A percentile compares a stretch with the other conserved stretches of the same genome.
Conservation (phyloP, 2,113 vertebrate genomes). For the Spheniscus mendiculus region DNA sequence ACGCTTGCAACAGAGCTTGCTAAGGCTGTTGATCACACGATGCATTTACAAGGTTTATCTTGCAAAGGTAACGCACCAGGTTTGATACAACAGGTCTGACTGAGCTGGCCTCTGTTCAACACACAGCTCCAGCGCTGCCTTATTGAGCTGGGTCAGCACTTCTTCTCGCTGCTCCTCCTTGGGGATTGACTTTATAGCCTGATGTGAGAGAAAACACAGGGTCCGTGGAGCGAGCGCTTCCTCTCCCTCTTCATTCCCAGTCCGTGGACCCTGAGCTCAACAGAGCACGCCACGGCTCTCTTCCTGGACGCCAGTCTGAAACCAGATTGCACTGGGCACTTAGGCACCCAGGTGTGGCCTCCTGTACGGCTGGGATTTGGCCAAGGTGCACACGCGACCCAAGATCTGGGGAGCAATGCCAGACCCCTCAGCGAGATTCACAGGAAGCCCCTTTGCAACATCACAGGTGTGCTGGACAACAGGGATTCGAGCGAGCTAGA, state of each 20-base stretch:
- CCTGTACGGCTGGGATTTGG: neutral
- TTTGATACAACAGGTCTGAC: constrained; percentile 57
- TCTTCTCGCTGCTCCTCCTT: constrained; percentile 68
- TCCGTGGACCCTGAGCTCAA: neutral
- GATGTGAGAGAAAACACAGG: neutral
- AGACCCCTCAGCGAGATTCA: neutral
- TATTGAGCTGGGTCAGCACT: constrained; percentile 77
- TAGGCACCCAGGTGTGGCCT: neutral
- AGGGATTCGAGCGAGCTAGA: neutral
- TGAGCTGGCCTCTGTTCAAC: constrained; percentile 39
- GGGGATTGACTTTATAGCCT: constrained; percentile 77
- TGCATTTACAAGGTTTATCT: neutral
- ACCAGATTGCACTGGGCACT: neutral
- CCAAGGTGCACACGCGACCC: neutral
- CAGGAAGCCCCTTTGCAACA: neutral
- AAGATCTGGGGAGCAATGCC: neutral
- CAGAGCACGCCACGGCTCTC: neutral
- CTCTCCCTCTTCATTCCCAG: neutral
- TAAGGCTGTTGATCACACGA: neutral
- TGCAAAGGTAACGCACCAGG: constrained; percentile 73
- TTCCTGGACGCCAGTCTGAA: neutral
- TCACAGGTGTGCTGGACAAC: neutral
- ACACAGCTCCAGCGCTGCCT: constrained; percentile 74
- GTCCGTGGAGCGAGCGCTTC: rapidly evolving
- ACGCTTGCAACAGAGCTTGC: neutral